Conservation (phyloP, 1,140 invertebrate genomes). For the Drosophila ercepeae region DNA sequence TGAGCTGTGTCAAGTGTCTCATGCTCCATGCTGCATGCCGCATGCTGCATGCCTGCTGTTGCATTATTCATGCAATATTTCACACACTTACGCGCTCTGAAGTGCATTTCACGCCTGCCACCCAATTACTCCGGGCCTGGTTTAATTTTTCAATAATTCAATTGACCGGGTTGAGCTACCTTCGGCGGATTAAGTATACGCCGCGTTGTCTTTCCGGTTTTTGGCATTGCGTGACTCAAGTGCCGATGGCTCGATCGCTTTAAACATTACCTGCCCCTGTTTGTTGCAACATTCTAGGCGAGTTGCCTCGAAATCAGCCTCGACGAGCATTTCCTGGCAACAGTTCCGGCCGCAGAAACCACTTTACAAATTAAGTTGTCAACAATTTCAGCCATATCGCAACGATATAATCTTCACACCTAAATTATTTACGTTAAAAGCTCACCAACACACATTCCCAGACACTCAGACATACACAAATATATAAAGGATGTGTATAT, state of each 20-base stretch:
- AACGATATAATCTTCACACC: constrained; percentile 78
- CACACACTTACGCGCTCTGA: constrained; percentile 40
- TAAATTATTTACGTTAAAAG: constrained; percentile 78
- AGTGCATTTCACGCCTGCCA: constrained; percentile 33
- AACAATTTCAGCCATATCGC: constrained; percentile 79
- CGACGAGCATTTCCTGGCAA: constrained; percentile 33
- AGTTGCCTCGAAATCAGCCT: constrained; percentile 6
- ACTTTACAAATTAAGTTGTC: constrained; percentile 81
- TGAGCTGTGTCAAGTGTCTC: constrained; percentile 41
- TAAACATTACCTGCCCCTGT: constrained; percentile 52
- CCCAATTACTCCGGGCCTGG: constrained; percentile 34
- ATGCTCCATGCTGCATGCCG: constrained; percentile 12
- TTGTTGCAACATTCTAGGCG: constrained; percentile 41
- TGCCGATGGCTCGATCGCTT: constrained; percentile 43
- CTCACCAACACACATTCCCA: constrained; percentile 20
- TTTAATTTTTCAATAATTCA: constrained; percentile 81
- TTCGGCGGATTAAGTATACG: constrained; percentile 56
- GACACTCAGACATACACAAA: constrained; percentile 27
- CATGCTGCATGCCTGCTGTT: constrained; percentile 11
- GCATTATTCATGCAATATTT: constrained; percentile 74
- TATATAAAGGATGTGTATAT: background rate
- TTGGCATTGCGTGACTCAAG: constrained; percentile 44
- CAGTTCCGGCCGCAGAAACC: constrained; percentile 64
- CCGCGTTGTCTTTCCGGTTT: constrained; percentile 29
- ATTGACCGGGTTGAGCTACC: constrained; percentile 30